Evolutionary conservation across 2,797 vertebrate species (phyloP), one percentile per base, ranked within the genome.

Genomic region (Sparus aurata): DNA sequence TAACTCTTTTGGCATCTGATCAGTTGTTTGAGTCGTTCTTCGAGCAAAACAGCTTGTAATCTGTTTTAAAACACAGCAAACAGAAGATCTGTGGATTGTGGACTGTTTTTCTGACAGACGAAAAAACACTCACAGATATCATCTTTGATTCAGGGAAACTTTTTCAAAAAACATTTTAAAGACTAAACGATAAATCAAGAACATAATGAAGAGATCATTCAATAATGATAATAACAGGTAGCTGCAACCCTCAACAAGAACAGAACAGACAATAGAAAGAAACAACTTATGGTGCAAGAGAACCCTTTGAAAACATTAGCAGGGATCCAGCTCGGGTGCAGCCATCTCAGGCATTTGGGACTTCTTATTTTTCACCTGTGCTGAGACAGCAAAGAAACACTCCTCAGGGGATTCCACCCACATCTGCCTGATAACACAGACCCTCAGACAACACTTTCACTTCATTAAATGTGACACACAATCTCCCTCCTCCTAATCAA

Each of bases 391-490:
- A 72, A 69, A 62, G 57, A 76, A 66, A 72, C 18, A 9, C 69
- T 80, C 77, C 67, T 63, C 63, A 43, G 73, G 67, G 77, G 58
- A 81, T 71, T 79, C 60, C 68, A 64, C 12, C 70, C 73, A 80
- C 53, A 78, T 63, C 69, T 54, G 22, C 5, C 55, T 25, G 59
- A 83, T 69, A 79, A 69, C 46, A 73, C 60, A 63, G 61, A 49
- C 49, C 11, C 65, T 47, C 13, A 59, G 80, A 89, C 80, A 89
- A 88, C 63, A 69, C 60, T 63, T 60, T 54, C 27, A 55, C 49
- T 82, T 88, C 75, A 83, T 85, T 90, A 77, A 76, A 75, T 66
- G 47, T 74, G 69, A 75, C 85, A 75, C 63, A 27, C 65, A 83
- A 79, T 86, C 75, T 77, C 55, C 57, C 2, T 85, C 59, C 34